A percentile compares a stretch with the other conserved stretches of the same genome.
phyloP scores from a whole-genome alignment of 2,113 vertebrate genomes.

The Arvicanthis niloticus region DNA sequence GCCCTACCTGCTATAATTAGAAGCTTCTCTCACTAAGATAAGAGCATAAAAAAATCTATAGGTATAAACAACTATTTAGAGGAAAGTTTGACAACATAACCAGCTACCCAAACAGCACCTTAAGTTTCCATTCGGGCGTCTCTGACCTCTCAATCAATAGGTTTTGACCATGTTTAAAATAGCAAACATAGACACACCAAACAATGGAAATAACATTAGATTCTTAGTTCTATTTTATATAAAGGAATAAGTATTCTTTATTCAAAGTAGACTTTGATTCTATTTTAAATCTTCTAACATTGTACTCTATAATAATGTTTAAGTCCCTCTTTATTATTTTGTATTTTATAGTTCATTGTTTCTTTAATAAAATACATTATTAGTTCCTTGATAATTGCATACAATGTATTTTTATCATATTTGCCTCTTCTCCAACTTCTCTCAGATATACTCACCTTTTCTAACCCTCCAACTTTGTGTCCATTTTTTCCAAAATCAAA shows the following conservation, averaged over 20 bases:
- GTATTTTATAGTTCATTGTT: neutral
- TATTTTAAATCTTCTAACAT: neutral
- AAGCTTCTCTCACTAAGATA: neutral
- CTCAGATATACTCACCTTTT: neutral
- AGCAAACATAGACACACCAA: neutral
- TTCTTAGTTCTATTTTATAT: neutral
- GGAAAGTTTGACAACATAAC: neutral
- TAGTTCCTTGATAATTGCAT: neutral
- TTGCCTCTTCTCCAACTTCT: neutral
- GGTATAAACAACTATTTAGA: neutral
- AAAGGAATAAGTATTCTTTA: neutral
- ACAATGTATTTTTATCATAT: neutral
- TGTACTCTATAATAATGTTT: neutral
- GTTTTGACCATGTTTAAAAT: neutral
- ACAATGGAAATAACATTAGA: neutral
- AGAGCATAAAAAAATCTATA: neutral
- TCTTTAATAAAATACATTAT: neutral
- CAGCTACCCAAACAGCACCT: neutral
- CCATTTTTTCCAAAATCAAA: neutral
- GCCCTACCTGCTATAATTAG: neutral
- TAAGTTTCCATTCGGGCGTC: neutral
- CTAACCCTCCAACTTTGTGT: neutral
- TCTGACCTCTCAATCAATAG: neutral
- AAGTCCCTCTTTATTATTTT: neutral
- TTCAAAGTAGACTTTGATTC: neutral